These are phyloP conservation scores for Loris lydekkerianus DNA, from an alignment of 2,797 vertebrate species.

Conservation along the genomic window DNA sequence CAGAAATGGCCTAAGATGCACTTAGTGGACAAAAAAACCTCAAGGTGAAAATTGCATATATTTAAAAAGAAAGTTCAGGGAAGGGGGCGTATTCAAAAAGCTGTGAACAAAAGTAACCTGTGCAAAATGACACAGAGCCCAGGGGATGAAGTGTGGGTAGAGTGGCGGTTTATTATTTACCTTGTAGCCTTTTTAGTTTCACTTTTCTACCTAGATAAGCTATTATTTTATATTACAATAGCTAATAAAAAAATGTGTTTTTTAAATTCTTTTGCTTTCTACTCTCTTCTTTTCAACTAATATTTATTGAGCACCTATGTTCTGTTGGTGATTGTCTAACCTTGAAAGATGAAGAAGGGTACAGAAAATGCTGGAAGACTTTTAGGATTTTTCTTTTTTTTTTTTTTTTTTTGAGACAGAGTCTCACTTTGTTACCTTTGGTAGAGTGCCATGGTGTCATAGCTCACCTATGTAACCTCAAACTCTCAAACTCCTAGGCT, in stretches of 20 bases:
- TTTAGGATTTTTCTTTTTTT: not conserved
- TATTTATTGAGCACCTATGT: not conserved
- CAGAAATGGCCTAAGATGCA: not conserved
- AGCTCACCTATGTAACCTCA: no score
- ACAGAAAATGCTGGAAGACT: not conserved
- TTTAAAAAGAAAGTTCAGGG: not conserved
- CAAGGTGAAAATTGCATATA: not conserved
- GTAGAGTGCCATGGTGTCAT: no score
- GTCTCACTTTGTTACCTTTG: no score
- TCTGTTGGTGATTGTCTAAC: not conserved
- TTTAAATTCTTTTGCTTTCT: not conserved
- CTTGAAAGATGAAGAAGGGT: not conserved
- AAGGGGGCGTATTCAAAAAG: not conserved
- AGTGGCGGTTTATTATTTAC: not conserved
- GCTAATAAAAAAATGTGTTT: not conserved
- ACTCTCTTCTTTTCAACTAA: not conserved
- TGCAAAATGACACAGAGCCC: not conserved
- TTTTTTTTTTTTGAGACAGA: no score
- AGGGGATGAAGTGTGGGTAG: not conserved
- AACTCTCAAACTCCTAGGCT: no score
- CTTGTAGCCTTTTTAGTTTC: not conserved
- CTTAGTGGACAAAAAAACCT: not conserved
- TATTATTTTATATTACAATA: not conserved
- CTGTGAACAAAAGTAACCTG: not conserved
- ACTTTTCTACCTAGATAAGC: not conserved